Evolutionary conservation across 2,797 vertebrate genomes (phyloP), one percentile per base, ranked within the genome.

Genomic region (Pagetopsis macropterus): DNA sequence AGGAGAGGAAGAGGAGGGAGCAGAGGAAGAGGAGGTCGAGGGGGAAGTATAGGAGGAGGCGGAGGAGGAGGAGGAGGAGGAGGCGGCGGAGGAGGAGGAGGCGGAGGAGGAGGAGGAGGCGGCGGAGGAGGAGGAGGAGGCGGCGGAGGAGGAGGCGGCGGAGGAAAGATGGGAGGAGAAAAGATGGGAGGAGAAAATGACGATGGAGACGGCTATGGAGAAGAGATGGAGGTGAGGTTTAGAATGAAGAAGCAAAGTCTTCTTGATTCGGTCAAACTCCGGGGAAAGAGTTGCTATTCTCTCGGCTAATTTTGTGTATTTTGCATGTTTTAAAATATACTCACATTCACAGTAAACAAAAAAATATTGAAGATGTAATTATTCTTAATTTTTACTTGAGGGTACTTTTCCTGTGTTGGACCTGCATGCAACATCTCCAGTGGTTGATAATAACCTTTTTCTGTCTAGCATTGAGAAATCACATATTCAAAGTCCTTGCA

Each of bases 151-250:
- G 76, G 48, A 7, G 48, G 48, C 19, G 46, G 46, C 19, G 95
- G 92, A 31, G 96, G 3, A 19, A 21, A 21, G 23, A 23, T 23
- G 23, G 96, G 96, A 13, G 94, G 92, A 43, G 96, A 91, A 46
- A 95, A 96, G 21, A 27, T 27, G 23, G 96, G 96, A 13, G 94
- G 92, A 43, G 96, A 92, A 46, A 95, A 96, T 2, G 95, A 94
- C 0, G 96, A 98, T 8, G 97, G 95, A 0, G 96, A 97, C 2
- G 95, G 96, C 7, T 98, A 96, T 0, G 91, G 87, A 4, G 97
- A 97, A 0, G 97, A 98, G 0, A 95, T 97, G 94, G 97, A 98
- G 78, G 97, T 97, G 72, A 91, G 91, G 50, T 33, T 48, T 9
- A 17, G 1, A 48, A 1, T 33, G 46, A 9, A 21, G 2, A 48